Percentiles rank a stretch among this genome's conserved stretches.
Conservation (phyloP, 2,888 invertebrate species). For the Lathronympha strigana region DNA sequence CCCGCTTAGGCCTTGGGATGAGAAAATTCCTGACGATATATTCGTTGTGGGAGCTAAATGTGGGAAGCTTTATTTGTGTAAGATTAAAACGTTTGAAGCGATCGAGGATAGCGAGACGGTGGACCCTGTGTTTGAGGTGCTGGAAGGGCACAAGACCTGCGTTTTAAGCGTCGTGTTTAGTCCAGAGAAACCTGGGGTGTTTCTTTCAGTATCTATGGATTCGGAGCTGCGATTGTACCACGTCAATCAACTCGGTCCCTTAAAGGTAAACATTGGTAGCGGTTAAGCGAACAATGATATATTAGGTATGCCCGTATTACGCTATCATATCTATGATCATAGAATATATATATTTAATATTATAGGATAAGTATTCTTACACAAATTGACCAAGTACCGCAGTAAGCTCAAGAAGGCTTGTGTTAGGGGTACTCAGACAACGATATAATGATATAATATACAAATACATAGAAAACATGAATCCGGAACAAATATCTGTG, state of each 20-base stretch:
- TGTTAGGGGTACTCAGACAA: too few species aligned
- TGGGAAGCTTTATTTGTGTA: slow-evolving; percentile 65
- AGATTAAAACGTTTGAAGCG: slow-evolving; percentile 51
- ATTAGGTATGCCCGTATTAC: too few species aligned
- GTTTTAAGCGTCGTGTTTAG: slow-evolving; percentile 67
- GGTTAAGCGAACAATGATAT: too few species aligned
- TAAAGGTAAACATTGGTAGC: slow-evolving; percentile 61
- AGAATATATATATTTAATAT: too few species aligned
- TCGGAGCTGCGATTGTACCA: slow-evolving; percentile 71
- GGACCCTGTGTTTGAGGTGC: slow-evolving; percentile 65
- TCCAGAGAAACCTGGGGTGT: slow-evolving; percentile 61
- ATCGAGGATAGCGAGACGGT: slow-evolving; percentile 48
- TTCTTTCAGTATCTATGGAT: slow-evolving; percentile 70
- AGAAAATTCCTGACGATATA: slow-evolving; percentile 60
- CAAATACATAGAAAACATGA: too few species aligned
- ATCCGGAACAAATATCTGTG: too few species aligned
- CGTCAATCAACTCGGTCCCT: slow-evolving; percentile 60
- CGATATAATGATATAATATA: too few species aligned
- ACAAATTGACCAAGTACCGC: too few species aligned
- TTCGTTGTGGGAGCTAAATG: slow-evolving; percentile 70
- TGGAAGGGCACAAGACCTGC: slow-evolving; percentile 64
- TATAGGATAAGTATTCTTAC: too few species aligned
- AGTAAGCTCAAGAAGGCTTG: too few species aligned
- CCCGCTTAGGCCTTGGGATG: slow-evolving; percentile 60
- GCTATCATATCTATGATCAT: too few species aligned